Percentiles rank a stretch among this genome's conserved stretches.
phyloP scores from a whole-genome alignment of 2,113 vertebrate genomes.

The Bagarius yarrelli region DNA sequence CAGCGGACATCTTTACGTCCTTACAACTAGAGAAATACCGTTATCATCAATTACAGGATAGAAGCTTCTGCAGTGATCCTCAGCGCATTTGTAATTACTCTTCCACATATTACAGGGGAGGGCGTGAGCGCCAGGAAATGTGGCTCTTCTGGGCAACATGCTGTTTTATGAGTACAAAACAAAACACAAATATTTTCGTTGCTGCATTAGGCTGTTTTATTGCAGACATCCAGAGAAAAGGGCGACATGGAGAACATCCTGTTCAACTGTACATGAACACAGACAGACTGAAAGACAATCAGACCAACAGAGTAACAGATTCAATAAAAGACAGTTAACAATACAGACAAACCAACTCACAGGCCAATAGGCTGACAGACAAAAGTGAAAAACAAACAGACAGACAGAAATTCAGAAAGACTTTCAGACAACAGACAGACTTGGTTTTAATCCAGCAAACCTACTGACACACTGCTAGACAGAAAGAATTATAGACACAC shows the following conservation, averaged over 20 bases:
- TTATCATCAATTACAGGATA: conserved; percentile 8
- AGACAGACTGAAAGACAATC: too few relatives aligned
- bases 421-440: too few relatives aligned
- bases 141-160: not conserved
- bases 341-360: not conserved
- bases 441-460: too few relatives aligned
- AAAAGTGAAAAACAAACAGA: not conserved
- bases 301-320: not conserved
- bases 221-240: not conserved
- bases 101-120: not conserved
- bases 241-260: not conserved
- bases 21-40: not conserved
- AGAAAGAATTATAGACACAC: not conserved
- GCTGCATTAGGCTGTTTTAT: conserved; percentile 17
- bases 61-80: not conserved
- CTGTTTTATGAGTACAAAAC: conserved; percentile 5
- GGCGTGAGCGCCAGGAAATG: not conserved
- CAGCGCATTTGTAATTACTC: conserved; percentile 21
- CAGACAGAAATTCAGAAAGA: too few relatives aligned
- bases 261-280: not conserved
- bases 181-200: conserved; percentile 32
- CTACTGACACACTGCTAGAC: not conserved
- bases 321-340: too few relatives aligned
- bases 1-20: not conserved
- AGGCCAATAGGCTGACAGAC: not conserved